Evolutionary conservation across 2,113 vertebrate species (phyloP), one percentile per base, ranked within the genome.

Genomic region (Microcebus jonahi): DNA sequence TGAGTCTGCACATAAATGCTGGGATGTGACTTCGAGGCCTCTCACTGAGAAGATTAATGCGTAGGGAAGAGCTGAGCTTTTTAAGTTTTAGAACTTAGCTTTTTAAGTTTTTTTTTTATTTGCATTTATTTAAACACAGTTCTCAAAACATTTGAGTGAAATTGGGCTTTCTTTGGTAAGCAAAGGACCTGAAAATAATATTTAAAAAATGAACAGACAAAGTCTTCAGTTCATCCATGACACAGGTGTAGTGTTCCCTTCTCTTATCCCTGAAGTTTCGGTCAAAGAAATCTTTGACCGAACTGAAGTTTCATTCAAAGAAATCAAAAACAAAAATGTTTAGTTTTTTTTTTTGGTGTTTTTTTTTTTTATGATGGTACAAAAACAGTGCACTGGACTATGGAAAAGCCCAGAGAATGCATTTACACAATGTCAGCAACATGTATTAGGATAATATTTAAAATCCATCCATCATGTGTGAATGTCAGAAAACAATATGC

Each of bases 141-240:
- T 98, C 96, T 98, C 95, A 97, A 97, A 98, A 97, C 97, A 98
- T 94, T 93, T 97, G 97, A 98, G 97, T 96, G 96, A 97, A 98
- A 97, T 93, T 93, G 90, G 97, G 88, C 73, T 82, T 97, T 97
- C 97, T 98, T 95, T 97, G 97, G 73, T 97, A 97, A 97, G 97
- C 97, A 97, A 98, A 98, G 96, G 98, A 97, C 92, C 90, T 97
- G 81, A 96, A 98, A 98, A 95, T 97, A 94, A 79, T 95, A 94
- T 97, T 98, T 97, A 96, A 97, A 98, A 97, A 97, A 97, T 97
- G 94, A 98, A 98, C 98, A 97, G 98, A 97, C 97, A 95, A 95
- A 95, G 90, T 97, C 96, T 97, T 98, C 95, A 86, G 94, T 73
- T 96, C 25, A 96, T 93, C 42, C 91, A 92, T 55, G 88, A 95